Base-by-base conservation (phyloP, 2,888 invertebrate species). In the Thymelicus lineola region DNA sequence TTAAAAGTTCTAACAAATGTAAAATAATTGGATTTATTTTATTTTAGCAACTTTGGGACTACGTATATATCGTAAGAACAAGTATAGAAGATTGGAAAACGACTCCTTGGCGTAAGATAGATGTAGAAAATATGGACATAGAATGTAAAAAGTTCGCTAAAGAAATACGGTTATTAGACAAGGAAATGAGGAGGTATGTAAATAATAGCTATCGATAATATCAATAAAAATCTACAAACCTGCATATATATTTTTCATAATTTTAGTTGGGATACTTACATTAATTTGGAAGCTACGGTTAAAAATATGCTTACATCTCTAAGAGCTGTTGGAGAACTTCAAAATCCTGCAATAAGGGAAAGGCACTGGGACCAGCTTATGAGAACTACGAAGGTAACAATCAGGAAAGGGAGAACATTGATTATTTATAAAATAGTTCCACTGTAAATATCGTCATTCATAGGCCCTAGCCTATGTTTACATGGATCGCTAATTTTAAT, bases 131-230 rank as follows among this genome's bases (percentile, higher is more conserved):
- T 82, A 99, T 99, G 98, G 99, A 99, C 83, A 98, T 99, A 77
- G 99, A 99, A 88, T 99, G 99, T 88, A 99, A 99, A 86, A 98
- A 98, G 85, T 99, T 99, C 88, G 98, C 98, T 1, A 99, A 99
- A 90, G 98, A 98, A 87, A 97, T 98, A 70, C 94, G 98, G 82
- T 95, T 97, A 66, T 87, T 99, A 79, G 99, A 99, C 84, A 99
- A 99, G 85, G 99, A 99, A 93, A 98, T 99, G 98, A 95, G 98
- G 79, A 94, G 95, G 76, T 91, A 76, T 72, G 66, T 10, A 12
- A 42, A 15, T 2, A 17, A 53, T 6, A 7, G 15, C n/a, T 17
- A 17, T 1, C 12, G 17, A 17, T 15, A 53, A 17, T 7, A 17
- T 4, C 12, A 53, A 15, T 17, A 20, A 42, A 20, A 50, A 20